phyloP scores from a whole-genome alignment of 2,797 vertebrate species.

The Bufotes viridis region DNA sequence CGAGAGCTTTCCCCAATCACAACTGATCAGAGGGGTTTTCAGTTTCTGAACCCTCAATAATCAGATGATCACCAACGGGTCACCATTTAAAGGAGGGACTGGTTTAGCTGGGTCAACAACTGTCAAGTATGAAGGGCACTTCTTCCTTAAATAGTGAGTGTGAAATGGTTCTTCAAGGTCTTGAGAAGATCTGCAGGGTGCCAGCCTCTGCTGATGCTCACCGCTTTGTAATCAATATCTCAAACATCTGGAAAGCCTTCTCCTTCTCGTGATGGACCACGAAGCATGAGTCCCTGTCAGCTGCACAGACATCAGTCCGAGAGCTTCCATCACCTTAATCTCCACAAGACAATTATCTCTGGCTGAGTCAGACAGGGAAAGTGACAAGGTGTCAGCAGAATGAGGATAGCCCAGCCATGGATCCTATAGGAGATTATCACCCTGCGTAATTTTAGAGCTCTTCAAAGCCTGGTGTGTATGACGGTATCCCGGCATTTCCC shows the following conservation, averaged over 20 bases:
- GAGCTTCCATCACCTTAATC: slow-evolving; percentile 8
- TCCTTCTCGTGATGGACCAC: background rate
- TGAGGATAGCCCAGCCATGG: background rate
- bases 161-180: background rate
- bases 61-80: background rate
- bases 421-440: slow-evolving; percentile 33
- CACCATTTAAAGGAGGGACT: background rate
- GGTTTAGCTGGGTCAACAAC: background rate
- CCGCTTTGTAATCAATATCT: slow-evolving; percentile 14
- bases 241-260: slow-evolving; percentile 5
- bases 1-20: background rate
- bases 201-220: background rate
- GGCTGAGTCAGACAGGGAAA: background rate
- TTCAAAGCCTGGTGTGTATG: slow-evolving; percentile 25
- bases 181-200: background rate
- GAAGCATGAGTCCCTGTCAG: background rate
- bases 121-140: background rate
- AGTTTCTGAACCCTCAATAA: background rate
- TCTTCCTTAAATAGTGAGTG: background rate
- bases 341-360: slow-evolving; percentile 28
- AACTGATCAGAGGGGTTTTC: background rate
- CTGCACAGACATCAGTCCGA: background rate
- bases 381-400: slow-evolving; percentile 43
- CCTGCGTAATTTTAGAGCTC: slow-evolving; percentile 27
- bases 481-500: background rate